Evolutionary conservation across 1,140 invertebrate species (phyloP).

Genomic region (Campoletis sonorensis): DNA sequence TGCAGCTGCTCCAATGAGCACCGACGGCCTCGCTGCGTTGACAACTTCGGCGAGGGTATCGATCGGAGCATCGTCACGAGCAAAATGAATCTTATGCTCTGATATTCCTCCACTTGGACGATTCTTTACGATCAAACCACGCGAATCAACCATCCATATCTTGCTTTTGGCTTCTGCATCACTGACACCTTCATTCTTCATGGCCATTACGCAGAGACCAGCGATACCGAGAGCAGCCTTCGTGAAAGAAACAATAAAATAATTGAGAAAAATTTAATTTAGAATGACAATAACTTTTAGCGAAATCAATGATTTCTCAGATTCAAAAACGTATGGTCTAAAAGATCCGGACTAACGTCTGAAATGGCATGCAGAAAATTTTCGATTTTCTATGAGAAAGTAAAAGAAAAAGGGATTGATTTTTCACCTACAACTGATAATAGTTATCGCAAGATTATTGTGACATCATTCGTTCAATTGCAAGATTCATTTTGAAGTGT

Average conservation of each 20-base stretch:
- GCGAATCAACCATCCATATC: conserved; percentile 86
- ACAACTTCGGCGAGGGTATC: conserved; percentile 87
- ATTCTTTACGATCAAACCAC: conserved; percentile 88
- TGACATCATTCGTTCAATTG: too few species aligned
- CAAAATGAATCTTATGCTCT: conserved; percentile 87
- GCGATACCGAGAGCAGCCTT: conserved; percentile 93
- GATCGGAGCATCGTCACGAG: conserved; percentile 83
- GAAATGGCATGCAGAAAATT: too few species aligned
- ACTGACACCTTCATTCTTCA: conserved; percentile 87
- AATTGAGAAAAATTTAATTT: conserved; percentile 12
- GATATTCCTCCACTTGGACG: conserved; percentile 85
- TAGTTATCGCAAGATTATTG: too few species aligned
- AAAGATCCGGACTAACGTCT: too few species aligned
- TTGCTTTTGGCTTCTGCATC: conserved; percentile 83
- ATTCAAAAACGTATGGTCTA: too few species aligned
- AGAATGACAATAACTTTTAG: too few species aligned
- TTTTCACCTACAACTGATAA: too few species aligned
- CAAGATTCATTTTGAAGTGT: too few species aligned
- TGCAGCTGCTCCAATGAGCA: conserved; percentile 92
- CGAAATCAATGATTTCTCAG: too few species aligned
- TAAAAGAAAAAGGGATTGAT: too few species aligned
- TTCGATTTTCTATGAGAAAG: too few species aligned
- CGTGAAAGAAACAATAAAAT: conserved; percentile 30
- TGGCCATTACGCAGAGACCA: conserved; percentile 89
- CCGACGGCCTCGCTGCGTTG: conserved; percentile 86